phyloP scores from a whole-genome alignment of 2,797 vertebrate genomes.

The Caiman crocodilus region DNA sequence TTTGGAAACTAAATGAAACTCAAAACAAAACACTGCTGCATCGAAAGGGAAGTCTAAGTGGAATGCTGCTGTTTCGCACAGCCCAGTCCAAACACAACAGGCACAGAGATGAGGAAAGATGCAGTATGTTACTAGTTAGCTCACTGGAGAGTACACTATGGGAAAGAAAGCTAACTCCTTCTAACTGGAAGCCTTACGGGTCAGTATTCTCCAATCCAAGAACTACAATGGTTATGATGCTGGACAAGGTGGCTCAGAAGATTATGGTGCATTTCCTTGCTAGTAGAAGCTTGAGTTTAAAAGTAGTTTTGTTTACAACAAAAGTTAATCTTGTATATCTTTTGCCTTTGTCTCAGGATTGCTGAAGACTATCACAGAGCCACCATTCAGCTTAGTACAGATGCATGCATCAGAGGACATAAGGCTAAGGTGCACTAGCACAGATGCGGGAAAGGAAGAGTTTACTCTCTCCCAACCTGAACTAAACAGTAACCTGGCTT shows the following conservation, averaged over 20 bases:
- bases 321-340: background rate
- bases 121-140: background rate
- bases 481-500: no score
- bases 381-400: background rate
- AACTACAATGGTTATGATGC: accelerated
- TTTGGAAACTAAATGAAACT: no score
- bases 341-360: background rate
- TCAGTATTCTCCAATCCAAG: background rate
- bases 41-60: no score
- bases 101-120: background rate
- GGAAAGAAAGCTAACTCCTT: background rate
- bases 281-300: background rate
- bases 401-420: no score
- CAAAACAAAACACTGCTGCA: no score
- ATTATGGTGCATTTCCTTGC: background rate
- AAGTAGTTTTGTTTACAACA: background rate
- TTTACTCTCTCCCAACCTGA: background rate
- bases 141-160: accelerated
- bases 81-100: no score
- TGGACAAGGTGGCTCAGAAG: accelerated
- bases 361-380: background rate
- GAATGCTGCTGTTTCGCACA: no score
- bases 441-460: background rate
- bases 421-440: background rate
- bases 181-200: background rate